A percentile compares a stretch with the other conserved stretches of the same genome.
Conservation (phyloP, 1,140 invertebrate genomes). For the Ectropis grisescens region DNA sequence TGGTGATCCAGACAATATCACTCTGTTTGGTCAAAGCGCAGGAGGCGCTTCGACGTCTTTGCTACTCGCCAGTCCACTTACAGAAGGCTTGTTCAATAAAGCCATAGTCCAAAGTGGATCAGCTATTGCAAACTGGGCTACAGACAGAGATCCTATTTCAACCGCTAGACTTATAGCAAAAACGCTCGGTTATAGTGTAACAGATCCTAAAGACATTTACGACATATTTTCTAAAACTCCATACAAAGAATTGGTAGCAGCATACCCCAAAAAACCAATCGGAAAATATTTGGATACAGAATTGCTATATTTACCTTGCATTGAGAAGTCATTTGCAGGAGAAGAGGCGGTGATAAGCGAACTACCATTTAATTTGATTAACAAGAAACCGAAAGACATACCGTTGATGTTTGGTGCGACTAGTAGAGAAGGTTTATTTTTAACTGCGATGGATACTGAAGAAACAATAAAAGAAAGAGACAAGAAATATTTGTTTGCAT, state of each 20-base stretch:
- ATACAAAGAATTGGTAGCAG: slow-evolving; percentile 24
- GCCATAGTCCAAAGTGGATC: slow-evolving; percentile 77
- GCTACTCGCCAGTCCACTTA: slow-evolving; percentile 39
- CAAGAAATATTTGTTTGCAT: slow-evolving; percentile 39
- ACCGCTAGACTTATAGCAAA: slow-evolving; percentile 41
- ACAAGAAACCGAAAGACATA: slow-evolving; percentile 35
- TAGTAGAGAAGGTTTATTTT: slow-evolving; percentile 45
- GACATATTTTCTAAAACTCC: slow-evolving; percentile 37
- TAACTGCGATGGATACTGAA: slow-evolving; percentile 29
- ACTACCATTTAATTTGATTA: slow-evolving; percentile 37
- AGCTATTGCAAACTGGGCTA: slow-evolving; percentile 74
- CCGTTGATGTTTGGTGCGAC: slow-evolving; percentile 39
- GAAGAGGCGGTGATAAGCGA: slow-evolving; percentile 39
- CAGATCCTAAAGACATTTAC: slow-evolving; percentile 41
- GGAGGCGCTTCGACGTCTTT: slow-evolving; percentile 50
- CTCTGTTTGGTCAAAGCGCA: slow-evolving; percentile 59
- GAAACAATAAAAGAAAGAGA: slow-evolving; percentile 31
- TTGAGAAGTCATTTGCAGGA: slow-evolving; percentile 36
- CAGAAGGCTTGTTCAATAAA: slow-evolving; percentile 47
- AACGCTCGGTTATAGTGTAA: slow-evolving; percentile 30
- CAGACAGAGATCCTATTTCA: slow-evolving; percentile 43
- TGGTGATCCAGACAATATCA: slow-evolving; percentile 60
- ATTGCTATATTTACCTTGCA: slow-evolving; percentile 41
- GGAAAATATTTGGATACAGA: slow-evolving; percentile 44
- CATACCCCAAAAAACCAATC: slow-evolving; percentile 31